Evolutionary conservation across 2,113 vertebrate species (phyloP), one percentile per base, ranked within the genome.

Genomic region (Larimichthys polyactis): DNA sequence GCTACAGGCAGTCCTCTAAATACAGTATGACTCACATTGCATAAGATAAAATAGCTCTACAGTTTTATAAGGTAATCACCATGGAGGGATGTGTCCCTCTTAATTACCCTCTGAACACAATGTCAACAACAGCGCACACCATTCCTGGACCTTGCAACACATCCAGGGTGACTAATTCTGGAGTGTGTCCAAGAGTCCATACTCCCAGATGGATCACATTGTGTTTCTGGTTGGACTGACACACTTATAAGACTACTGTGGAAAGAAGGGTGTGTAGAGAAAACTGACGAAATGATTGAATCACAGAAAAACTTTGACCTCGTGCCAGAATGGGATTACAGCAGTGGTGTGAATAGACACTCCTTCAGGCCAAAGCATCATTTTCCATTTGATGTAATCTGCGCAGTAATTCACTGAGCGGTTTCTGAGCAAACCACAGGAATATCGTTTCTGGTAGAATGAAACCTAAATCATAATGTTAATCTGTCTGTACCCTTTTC

Each of bases 201-300:
- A 66, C 74, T 87, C 52, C 71, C 70, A 64, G 66, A 82, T 76
- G 78, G 83, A 60, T 87, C 78, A 52, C 54, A 4, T 40, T 69
- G 72, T 72, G 54, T 70, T 82, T 54, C 55, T 75, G 57, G 40
- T 55, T 66, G 68, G 67, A 81, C 55, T 75, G 46, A 87, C 80
- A 79, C 57, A 81, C 64, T 89, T 83, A 43, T 62, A 69, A 59
- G 65, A 82, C 67, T 70, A 75, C 71, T 88, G 79, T 80, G 73
- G 73, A 58, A 86, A 90, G 51, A 86, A 88, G 85, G 92, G 92
- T 72, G 92, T 90, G 88, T 91, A 58, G 73, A 78, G 79, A 87
- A 87, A 86, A 83, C 11, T 71, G 82, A 88, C 63, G 78, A 90
- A 86, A 93, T 66, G 65, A 73, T 82, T 88, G 84, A 91, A 91